These are phyloP conservation scores for Lacerta viridis DNA, from an alignment of 2,797 vertebrate genomes.

Conservation along the genomic window DNA sequence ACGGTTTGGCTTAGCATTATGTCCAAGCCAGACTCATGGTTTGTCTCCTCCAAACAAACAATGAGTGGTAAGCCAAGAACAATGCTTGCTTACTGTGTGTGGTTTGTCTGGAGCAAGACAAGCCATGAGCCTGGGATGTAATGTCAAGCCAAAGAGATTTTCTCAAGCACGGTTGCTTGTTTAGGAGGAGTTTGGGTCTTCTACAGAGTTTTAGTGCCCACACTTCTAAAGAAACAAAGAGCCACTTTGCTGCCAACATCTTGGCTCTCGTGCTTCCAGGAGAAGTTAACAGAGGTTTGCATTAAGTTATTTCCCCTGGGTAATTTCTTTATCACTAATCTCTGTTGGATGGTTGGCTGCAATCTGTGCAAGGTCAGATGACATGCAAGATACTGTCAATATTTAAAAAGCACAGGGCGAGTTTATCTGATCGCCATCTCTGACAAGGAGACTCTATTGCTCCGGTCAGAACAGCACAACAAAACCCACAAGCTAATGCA, in stretches of 20 bases:
- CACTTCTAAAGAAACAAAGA: background rate
- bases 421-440: background rate
- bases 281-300: background rate
- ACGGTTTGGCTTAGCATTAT: no score
- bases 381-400: constrained; percentile 34
- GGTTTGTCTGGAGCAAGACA: no score
- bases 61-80: no score
- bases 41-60: no score
- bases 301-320: constrained; percentile 10
- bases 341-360: background rate
- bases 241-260: constrained; percentile 8
- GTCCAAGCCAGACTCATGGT: no score
- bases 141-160: no score
- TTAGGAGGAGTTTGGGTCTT: background rate
- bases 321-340: constrained; percentile 29
- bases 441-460: background rate
- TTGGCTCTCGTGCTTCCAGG: constrained; percentile 9
- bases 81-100: no score
- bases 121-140: no score
- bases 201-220: background rate
- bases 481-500: constrained; percentile 22
- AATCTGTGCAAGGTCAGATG: constrained; percentile 6
- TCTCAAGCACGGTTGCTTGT: background rate
- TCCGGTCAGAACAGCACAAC: background rate
- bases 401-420: background rate